Percentiles rank a stretch among this genome's conserved stretches.
Evolutionary conservation across 2,888 invertebrate genomes (phyloP).

Genomic region (Caenorhabditis wallacei): DNA sequence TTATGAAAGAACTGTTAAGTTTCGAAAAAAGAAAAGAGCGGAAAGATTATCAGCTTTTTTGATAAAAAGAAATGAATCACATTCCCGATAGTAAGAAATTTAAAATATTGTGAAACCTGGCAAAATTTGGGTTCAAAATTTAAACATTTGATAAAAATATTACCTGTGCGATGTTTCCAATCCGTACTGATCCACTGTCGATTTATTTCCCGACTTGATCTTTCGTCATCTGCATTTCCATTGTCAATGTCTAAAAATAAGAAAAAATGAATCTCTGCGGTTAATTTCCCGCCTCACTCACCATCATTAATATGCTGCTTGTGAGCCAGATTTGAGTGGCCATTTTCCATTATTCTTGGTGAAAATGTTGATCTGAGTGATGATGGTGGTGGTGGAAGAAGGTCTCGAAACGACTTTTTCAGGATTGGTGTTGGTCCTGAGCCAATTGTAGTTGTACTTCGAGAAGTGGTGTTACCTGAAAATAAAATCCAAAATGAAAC

Average conservation of each 20-base stretch:
- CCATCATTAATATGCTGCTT: slow-evolving; percentile 66
- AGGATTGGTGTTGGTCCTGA: slow-evolving; percentile 51
- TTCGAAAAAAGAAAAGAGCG: no score
- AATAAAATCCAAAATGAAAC: background rate
- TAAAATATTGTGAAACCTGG: background rate
- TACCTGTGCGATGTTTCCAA: slow-evolving; percentile 68
- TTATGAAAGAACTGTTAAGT: background rate
- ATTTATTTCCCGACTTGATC: slow-evolving; percentile 57
- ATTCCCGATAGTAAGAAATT: background rate
- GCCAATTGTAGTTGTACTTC: slow-evolving; percentile 37
- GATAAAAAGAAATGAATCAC: background rate
- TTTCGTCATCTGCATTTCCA: slow-evolving; percentile 71
- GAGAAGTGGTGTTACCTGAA: slow-evolving; percentile 57
- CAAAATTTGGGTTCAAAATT: background rate
- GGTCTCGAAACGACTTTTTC: slow-evolving; percentile 59
- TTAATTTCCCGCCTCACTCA: slow-evolving; percentile 18
- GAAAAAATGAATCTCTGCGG: background rate
- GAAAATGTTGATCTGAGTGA: slow-evolving; percentile 40
- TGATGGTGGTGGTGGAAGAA: slow-evolving; percentile 49
- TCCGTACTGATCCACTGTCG: slow-evolving; percentile 65
- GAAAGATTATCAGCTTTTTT: background rate
- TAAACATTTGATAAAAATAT: background rate
- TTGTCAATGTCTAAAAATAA: slow-evolving; percentile 69
- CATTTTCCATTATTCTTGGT: slow-evolving; percentile 62
- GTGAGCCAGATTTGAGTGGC: slow-evolving; percentile 21